Conservation (phyloP, 2,797 vertebrate genomes). For the Chelonia mydas region DNA sequence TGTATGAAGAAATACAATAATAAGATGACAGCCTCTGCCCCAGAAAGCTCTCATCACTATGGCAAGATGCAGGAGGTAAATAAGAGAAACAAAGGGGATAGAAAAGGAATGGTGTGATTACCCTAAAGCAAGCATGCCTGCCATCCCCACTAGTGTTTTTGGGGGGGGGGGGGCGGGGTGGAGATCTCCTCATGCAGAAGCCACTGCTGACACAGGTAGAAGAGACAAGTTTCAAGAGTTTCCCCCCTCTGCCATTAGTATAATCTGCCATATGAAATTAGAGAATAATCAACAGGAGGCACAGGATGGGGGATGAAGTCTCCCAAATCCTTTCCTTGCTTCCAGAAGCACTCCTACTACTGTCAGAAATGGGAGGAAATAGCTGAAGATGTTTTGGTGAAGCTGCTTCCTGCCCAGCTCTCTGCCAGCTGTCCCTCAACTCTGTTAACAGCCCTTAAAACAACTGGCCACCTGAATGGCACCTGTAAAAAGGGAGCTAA, state of each 20-base stretch:
- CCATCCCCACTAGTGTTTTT: accelerated
- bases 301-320: not conserved
- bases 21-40: not conserved
- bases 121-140: not conserved
- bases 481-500: accelerated
- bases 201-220: not conserved
- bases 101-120: not conserved
- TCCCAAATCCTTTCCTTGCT: not conserved
- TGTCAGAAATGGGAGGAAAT: not conserved
- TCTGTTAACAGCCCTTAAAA: too few relatives aligned
- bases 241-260: not conserved
- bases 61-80: not conserved
- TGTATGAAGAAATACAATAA: not conserved
- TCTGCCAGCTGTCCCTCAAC: not conserved
- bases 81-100: not conserved
- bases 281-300: not conserved
- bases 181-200: not conserved
- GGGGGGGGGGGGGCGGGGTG: not conserved
- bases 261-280: accelerated
- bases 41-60: not conserved
- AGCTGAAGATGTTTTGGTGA: accelerated
- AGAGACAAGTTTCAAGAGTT: not conserved
- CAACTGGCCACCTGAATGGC: not conserved
- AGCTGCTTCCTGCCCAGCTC: not conserved
- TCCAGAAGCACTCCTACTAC: not conserved